Percentiles rank a stretch among this genome's conserved stretches.
These are phyloP conservation scores for Pimephales promelas DNA, from an alignment of 2,113 vertebrate genomes.

Conservation along the genomic window DNA sequence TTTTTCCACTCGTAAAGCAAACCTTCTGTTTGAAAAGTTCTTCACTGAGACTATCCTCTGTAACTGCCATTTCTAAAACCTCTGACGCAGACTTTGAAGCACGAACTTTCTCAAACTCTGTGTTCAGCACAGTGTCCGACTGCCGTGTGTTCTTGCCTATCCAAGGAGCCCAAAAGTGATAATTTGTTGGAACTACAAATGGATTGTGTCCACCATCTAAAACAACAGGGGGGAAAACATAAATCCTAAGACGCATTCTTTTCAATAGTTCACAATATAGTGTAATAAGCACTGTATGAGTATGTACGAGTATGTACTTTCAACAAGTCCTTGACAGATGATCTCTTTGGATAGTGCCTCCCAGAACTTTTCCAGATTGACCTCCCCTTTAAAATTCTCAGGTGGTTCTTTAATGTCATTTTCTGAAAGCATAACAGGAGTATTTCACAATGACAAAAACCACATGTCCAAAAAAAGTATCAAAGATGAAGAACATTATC, in stretches of 20 bases:
- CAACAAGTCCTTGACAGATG: slow-evolving; percentile 32
- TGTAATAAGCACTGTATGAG: not conserved
- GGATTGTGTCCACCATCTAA: slow-evolving; percentile 18
- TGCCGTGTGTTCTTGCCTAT: slow-evolving; percentile 31
- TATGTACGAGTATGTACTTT: no score
- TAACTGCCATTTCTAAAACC: not conserved
- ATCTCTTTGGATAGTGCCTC: slow-evolving; percentile 33
- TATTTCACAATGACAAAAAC: not conserved
- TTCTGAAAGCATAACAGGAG: not conserved
- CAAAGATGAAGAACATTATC: not conserved
- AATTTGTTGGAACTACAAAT: slow-evolving; percentile 32
- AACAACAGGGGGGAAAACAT: not conserved
- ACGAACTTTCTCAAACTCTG: slow-evolving; percentile 42
- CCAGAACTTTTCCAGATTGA: slow-evolving; percentile 37
- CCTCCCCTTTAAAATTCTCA: slow-evolving; percentile 18
- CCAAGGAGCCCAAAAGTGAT: slow-evolving; percentile 52
- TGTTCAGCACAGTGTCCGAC: slow-evolving; percentile 37
- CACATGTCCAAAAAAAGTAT: not conserved
- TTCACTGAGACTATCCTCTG: slow-evolving; percentile 36
- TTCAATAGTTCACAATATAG: not conserved
- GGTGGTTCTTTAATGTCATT: slow-evolving; percentile 22
- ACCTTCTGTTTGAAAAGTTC: slow-evolving; percentile 42
- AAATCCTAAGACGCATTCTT: not conserved
- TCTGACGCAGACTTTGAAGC: not conserved
- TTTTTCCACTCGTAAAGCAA: not conserved